phyloP scores from a whole-genome alignment of 2,888 invertebrate genomes.

The Cephus pulcher region DNA sequence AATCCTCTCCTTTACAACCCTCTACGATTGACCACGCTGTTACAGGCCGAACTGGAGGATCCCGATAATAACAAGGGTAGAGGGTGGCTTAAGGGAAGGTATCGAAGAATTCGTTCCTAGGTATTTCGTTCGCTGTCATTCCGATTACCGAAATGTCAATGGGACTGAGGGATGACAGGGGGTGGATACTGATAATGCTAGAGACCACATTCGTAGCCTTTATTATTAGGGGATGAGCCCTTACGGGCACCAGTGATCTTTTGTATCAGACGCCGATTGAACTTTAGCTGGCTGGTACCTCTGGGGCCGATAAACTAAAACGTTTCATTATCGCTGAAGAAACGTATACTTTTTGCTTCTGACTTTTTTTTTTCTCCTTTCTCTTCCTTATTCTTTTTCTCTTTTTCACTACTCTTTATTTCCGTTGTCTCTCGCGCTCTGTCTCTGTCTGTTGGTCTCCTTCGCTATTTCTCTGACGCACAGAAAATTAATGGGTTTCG shows the following conservation, averaged over 20 bases:
- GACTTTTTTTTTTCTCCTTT: too few relatives aligned
- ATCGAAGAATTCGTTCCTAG: too few relatives aligned
- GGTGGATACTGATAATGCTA: conserved; percentile 12
- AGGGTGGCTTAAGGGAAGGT: too few relatives aligned
- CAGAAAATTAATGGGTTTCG: conserved; percentile 52
- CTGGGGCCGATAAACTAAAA: conserved; percentile 53
- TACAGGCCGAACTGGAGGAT: too few relatives aligned
- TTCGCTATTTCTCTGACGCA: conserved; percentile 24
- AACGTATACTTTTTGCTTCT: conserved; percentile 2
- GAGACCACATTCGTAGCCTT: conserved; percentile 27
- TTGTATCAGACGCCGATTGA: conserved; percentile 40
- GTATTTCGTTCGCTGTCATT: too few relatives aligned
- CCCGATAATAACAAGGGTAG: too few relatives aligned
- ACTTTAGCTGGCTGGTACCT: conserved; percentile 42
- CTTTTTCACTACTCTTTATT: conserved; percentile 13
- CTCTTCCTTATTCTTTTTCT: neutral
- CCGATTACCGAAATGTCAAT: neutral
- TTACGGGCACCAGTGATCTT: conserved; percentile 22
- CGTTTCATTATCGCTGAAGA: conserved; percentile 50
- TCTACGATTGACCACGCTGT: too few relatives aligned
- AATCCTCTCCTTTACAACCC: conserved; percentile 33
- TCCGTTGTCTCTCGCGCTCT: conserved; percentile 1
- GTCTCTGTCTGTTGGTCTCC: neutral
- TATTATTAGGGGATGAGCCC: too few relatives aligned
- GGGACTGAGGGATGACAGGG: neutral